phyloP scores from a whole-genome alignment of 2,113 vertebrate species.

The Corythornis madagascariensis region DNA sequence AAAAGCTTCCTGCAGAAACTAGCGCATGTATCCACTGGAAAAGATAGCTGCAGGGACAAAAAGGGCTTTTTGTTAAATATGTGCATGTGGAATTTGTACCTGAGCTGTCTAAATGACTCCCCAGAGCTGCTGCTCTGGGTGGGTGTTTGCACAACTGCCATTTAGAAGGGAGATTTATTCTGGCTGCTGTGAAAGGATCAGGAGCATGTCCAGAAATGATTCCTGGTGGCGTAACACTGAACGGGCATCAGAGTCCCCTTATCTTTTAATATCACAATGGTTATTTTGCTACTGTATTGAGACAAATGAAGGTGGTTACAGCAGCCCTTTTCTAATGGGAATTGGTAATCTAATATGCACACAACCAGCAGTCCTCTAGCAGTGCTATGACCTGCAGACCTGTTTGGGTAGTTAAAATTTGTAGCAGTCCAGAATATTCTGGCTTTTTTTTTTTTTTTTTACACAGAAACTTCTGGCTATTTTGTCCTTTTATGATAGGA shows the following conservation, averaged over 20 bases:
- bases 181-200: neutral
- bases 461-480: neutral
- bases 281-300: neutral
- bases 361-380: neutral
- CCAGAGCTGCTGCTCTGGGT: accelerated
- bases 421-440: neutral
- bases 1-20: neutral
- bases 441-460: neutral
- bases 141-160: accelerated
- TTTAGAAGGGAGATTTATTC: neutral
- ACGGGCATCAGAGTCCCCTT: neutral
- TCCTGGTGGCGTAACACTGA: neutral
- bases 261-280: neutral
- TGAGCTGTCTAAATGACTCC: neutral
- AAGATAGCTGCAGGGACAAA: neutral
- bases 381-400: neutral
- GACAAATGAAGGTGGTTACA: neutral
- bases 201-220: accelerated
- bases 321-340: neutral
- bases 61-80: neutral
- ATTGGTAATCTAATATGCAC: neutral
- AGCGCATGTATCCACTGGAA: neutral
- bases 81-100: accelerated
- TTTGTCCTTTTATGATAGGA: neutral
- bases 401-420: neutral